Conservation (phyloP, 2,113 vertebrate genomes). For the Calonectris borealis region DNA sequence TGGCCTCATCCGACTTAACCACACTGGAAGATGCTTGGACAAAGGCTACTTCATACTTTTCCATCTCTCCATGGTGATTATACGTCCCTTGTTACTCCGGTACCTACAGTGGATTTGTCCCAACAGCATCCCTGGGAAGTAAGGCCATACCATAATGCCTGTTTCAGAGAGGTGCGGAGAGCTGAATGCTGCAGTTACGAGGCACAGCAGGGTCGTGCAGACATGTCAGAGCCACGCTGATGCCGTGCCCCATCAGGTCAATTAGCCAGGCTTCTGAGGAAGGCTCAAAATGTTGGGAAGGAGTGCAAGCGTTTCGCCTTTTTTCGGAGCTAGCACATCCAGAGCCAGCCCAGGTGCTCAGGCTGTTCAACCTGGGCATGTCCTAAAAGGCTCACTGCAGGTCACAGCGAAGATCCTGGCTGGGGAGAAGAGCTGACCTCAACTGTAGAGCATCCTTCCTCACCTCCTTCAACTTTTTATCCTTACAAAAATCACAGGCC, state of each 20-base stretch:
- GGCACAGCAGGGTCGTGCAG: background rate
- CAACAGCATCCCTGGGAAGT: background rate
- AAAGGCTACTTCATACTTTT: constrained; percentile 48
- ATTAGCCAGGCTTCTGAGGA: background rate
- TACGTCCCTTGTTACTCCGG: background rate
- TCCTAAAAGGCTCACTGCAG: background rate
- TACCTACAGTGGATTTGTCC: background rate
- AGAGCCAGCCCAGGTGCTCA: background rate
- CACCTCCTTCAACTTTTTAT: background rate
- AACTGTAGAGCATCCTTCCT: background rate
- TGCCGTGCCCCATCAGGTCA: background rate
- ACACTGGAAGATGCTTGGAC: constrained; percentile 37
- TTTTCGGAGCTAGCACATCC: background rate
- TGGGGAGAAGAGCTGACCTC: background rate
- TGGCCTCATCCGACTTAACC: constrained; percentile 25
- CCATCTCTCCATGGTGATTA: background rate
- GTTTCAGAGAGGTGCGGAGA: background rate
- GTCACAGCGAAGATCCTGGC: background rate
- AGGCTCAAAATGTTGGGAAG: background rate
- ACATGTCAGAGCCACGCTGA: background rate
- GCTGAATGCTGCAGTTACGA: background rate
- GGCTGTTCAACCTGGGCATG: background rate
- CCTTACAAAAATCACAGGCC: background rate
- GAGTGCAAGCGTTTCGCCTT: background rate
- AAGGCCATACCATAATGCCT: background rate